A percentile compares a stretch with the other conserved stretches of the same genome.
These are phyloP conservation scores for Pteropus rufus DNA, from an alignment of 2,797 vertebrate species.

Conservation along the genomic window DNA sequence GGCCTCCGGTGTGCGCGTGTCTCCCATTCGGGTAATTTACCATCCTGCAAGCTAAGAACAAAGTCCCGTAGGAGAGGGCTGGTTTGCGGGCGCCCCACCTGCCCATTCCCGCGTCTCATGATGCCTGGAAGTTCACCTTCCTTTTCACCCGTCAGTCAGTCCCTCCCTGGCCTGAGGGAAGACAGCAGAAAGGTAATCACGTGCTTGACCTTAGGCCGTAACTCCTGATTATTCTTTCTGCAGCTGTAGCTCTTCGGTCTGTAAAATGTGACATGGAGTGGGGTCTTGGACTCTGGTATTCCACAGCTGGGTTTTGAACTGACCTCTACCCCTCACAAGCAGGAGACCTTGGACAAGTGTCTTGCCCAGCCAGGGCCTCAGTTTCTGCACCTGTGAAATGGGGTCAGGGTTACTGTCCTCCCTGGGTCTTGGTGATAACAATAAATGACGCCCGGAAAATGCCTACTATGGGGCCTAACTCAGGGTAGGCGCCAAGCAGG, in stretches of 20 bases:
- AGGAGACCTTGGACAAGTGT: background rate
- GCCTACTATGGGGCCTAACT: accelerated
- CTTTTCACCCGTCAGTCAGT: background rate
- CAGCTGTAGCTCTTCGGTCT: too few species aligned
- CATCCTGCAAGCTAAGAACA: background rate
- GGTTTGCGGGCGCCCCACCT: too few species aligned
- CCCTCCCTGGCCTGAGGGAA: background rate
- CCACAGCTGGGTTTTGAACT: background rate
- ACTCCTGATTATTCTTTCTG: too few species aligned
- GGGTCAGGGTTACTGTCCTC: background rate
- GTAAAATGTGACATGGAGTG: background rate
- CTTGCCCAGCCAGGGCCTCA: background rate
- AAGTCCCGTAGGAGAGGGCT: background rate
- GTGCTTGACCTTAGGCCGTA: background rate
- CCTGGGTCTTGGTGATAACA: background rate
- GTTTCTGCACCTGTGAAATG: background rate
- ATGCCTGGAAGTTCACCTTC: background rate
- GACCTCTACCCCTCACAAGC: background rate
- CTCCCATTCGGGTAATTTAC: background rate
- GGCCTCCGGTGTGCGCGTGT: background rate
- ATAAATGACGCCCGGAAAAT: background rate
- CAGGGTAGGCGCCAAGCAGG: background rate
- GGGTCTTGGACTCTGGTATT: too few species aligned
- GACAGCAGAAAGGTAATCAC: background rate
- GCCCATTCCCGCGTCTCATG: background rate